Evolutionary conservation across 1,140 invertebrate genomes (phyloP).

Genomic region (Mesaphorura yosii): DNA sequence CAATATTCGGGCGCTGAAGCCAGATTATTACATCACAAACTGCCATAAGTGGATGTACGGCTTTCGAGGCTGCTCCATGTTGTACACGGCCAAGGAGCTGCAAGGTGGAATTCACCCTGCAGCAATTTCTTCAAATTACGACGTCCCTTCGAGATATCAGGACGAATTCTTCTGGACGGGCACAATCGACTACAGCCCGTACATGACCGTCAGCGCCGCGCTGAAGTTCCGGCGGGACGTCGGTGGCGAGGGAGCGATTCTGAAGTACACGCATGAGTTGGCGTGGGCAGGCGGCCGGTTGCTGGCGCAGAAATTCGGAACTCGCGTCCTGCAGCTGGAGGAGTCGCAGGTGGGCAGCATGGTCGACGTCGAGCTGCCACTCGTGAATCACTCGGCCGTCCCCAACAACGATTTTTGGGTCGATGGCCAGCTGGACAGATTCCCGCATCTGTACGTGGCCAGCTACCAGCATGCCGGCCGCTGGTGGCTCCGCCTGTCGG

Average conservation of each 20-base stretch:
- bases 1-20: constrained; percentile 8
- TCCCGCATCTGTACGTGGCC: background rate
- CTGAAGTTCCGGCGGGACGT: constrained; percentile 7
- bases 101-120: constrained; percentile 20
- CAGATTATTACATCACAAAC: constrained; percentile 25
- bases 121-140: constrained; percentile 10
- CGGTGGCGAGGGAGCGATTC: constrained; percentile 14
- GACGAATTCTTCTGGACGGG: constrained; percentile 27
- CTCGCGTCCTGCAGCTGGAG: constrained; percentile 6
- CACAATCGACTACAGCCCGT: constrained; percentile 20
- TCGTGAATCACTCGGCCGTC: no score
- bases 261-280: constrained; percentile 4
- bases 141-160: constrained; percentile 4
- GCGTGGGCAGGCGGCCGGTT: background rate
- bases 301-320: constrained; percentile 4
- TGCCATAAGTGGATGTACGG: constrained; percentile 26
- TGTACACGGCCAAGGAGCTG: constrained; percentile 18
- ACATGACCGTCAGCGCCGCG: constrained; percentile 18
- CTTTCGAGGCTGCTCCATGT: constrained; percentile 3
- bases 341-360: constrained; percentile 11
- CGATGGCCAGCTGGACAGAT: background rate
- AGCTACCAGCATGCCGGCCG: constrained; percentile 2
- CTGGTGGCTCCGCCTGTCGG: constrained; percentile 11
- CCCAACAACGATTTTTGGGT: constrained; percentile 4
- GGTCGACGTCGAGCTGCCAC: constrained; percentile 11